A percentile compares a stretch with the other conserved stretches of the same genome.
Evolutionary conservation across 1,140 invertebrate genomes (phyloP).

Genomic region (Propsilocerus akamusi): DNA sequence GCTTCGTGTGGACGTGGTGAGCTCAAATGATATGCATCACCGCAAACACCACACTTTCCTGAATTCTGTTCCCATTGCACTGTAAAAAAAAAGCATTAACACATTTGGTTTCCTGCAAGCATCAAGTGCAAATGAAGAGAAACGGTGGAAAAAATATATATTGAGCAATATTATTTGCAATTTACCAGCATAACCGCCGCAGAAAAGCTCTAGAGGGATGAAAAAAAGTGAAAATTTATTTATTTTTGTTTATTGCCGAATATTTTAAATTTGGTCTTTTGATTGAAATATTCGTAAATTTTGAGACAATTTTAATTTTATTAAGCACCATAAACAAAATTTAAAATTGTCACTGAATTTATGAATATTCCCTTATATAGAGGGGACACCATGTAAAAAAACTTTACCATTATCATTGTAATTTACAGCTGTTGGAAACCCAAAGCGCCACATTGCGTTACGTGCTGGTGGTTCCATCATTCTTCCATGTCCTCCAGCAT

Average conservation of each 20-base stretch:
- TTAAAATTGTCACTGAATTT: background rate
- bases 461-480: conserved; percentile 79
- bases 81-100: conserved; percentile 18
- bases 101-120: too few relatives aligned
- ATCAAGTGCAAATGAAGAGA: background rate
- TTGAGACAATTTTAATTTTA: too few relatives aligned
- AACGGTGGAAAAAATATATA: background rate
- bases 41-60: conserved; percentile 76
- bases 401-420: conserved; percentile 75
- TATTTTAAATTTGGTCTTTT: too few relatives aligned
- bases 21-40: conserved; percentile 57
- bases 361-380: too few relatives aligned
- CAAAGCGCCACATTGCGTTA: conserved; percentile 87
- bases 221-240: background rate
- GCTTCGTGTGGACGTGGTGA: conserved; percentile 68
- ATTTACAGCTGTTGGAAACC: conserved; percentile 80
- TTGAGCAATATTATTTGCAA: conserved; percentile 2
- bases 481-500: conserved; percentile 44
- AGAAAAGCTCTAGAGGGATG: conserved; percentile 29
- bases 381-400: conserved; percentile 34
- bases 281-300: too few relatives aligned
- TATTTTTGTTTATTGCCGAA: too few relatives aligned
- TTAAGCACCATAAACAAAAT: too few relatives aligned
- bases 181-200: conserved; percentile 66
- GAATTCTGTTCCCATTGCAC: conserved; percentile 73